Evolutionary conservation across 2,113 vertebrate genomes (phyloP), one percentile per base, ranked within the genome.

Genomic region (Muntiacus reevesi): DNA sequence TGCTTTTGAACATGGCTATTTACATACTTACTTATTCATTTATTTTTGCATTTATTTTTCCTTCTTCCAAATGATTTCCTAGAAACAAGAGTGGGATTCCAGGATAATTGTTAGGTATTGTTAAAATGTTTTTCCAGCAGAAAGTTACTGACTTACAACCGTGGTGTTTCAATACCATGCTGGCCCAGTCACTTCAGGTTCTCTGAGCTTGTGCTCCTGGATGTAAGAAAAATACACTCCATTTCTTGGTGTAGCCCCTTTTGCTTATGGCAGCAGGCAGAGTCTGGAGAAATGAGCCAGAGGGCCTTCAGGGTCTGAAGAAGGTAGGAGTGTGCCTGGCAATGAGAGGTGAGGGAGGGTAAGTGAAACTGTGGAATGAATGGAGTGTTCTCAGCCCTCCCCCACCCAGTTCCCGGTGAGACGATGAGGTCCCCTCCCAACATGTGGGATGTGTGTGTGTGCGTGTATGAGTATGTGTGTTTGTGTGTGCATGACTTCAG

Each of bases 41-140:
- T 83, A 52, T 50, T 92, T 88, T 89, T 84, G n/a, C 60, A 40
- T 88, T 88, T 92, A n/a, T 52, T 92, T 89, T 89, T 84, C 7
- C 52, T 89, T 45, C n/a, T 88, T 76, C 43, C 82, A 21, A 60
- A 17, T 88, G 87, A 89, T 83, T 89, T 74, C 25, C 23, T 60
- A 83, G 64, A 21, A 60, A 45, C 6, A 52, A 89, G 21, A 89
- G 8, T 89, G 11, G 10, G 21, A 47, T 93, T 92, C 62, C 16
- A n/a, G 21, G 60, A 88, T 71, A 84, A 84, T 45, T 96, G 76
- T 28, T 30, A 43, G 91, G 28, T 23, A 47, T 25, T 13, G 30
- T 62, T 14, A 84, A 52, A 60, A 67, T 45, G 30, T 76, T 93
- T 40, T 93, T 85, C 60, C 6, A 62, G 27, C 62, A 83, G 16